Evolutionary conservation across 2,888 invertebrate species (phyloP), one percentile per base, ranked within the genome.

Genomic region (Agonopterix alstromeriana): DNA sequence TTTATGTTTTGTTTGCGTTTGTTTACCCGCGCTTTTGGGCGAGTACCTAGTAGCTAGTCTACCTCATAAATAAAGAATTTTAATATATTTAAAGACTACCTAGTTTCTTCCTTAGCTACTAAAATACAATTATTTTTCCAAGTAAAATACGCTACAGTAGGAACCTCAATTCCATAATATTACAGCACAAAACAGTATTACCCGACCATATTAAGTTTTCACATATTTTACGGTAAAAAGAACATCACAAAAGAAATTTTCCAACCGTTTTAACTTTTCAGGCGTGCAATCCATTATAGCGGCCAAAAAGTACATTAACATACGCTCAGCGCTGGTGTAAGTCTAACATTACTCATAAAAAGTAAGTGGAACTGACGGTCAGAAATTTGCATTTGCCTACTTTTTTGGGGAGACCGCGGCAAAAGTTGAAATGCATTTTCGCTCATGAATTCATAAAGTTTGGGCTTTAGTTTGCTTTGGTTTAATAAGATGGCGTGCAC

Each of bases 181-280:
- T 27, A 3, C 2, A 43, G 10, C 7, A 1, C 2, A 35, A 35
- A 43, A 43, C 10, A 35, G 17, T 43, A 17, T 17, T n/a, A 10
- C 14, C 10, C 10, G 9, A 40, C 11, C 38, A 41, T 47, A 47
- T 47, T 44, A 47, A 50, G 27, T 8, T 43, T 27, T 35, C n/a
- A 14, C 44, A 17, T 45, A 48, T 48, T 27, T 47, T 38, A 42
- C 17, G 44, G 41, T 36, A 38, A 2, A 47, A 50, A 47, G 48
- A 50, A 17, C n/a, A 40, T 8, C 42, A 48, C 47, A 48, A 43
- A 50, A 50, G 50, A 50, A 50, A 50, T 43, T 50, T 50, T 50
- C 47, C 50, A 12, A 45, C 45, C 50, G 45, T 36, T 50, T 50
- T 50, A 48, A 50, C 47, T 49, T 45, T 50, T 42, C 47, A 48